Base-by-base conservation (phyloP, 64 coral and sea anemone species). In the Acropora yongei region DNA sequence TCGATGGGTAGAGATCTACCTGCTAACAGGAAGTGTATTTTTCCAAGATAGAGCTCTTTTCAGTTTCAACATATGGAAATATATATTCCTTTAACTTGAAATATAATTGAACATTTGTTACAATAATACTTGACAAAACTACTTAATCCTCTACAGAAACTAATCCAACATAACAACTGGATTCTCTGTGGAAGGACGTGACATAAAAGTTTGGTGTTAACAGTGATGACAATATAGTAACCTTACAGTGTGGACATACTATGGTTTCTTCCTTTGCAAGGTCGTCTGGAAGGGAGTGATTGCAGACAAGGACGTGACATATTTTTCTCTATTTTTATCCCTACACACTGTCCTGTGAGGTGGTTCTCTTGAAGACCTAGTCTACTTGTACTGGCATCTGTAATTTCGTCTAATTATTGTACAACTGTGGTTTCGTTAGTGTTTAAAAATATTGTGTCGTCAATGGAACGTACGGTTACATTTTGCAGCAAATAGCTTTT, bases 381-480 rank as follows among this genome's bases (percentile, higher is more conserved):
- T 72, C 77, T 90, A 76, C 82, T 82, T 80, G 72, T 81, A 50
- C 82, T 81, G 45, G 89, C 89, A 90, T 90, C 78, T 72, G 89
- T 16, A 90, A 90, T 90, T 7, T 90, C 87, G 43, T 89, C 87
- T 78, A 78, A 58, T 89, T 89, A 74, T 79, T 89, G 73, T 89
- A 89, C 16, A 89, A 77, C 72, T 78, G 87, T 89, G 47, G 72
- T 79, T 89, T 89, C 77, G 61, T 91, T 91, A 78, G 90, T 91
- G 19, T 91, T 91, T 72, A 91, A 18, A 91, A 84, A 93, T 80
- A 88, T 88, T 80, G 74, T 82, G 80, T 89, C 78, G 61, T 94
- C 90, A 74, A 92, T 86, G 76, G 72, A 40, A 73, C 68, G 55
- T 53, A 86, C 81, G 6, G 90, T 92, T 30, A 92, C 57, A 74